Evolutionary conservation across 1,140 invertebrate genomes (phyloP).

Genomic region (Anastatus disparis): DNA sequence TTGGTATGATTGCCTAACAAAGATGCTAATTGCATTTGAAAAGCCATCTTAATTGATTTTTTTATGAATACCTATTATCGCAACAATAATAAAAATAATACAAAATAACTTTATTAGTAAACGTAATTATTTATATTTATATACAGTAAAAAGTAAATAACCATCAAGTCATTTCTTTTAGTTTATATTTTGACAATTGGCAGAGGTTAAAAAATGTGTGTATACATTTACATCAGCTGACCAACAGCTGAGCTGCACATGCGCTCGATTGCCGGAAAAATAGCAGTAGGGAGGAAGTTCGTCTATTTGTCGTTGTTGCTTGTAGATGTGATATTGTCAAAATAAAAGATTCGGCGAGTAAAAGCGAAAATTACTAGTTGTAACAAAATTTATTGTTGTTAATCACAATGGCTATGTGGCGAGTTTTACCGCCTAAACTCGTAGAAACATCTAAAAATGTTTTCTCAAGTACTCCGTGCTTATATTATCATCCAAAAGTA

Average conservation of each 20-base stretch:
- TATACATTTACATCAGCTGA: background rate
- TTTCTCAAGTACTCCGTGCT: constrained; percentile 56
- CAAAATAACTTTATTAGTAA: too few species aligned
- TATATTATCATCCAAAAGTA: constrained; percentile 66
- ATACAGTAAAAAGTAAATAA: too few species aligned
- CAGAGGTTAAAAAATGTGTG: background rate
- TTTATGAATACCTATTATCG: too few species aligned
- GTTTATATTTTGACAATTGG: too few species aligned
- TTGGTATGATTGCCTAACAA: constrained; percentile 56
- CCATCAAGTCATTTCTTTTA: too few species aligned
- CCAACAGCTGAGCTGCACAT: background rate
- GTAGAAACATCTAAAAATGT: constrained; percentile 51
- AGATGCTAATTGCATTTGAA: constrained; percentile 51
- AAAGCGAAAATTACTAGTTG: background rate
- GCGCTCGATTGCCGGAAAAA: background rate
- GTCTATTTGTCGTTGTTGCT: too few species aligned
- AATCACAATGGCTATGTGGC: constrained; percentile 57
- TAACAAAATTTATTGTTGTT: constrained; percentile 23
- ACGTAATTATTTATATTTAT: too few species aligned
- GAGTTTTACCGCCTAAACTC: constrained; percentile 53
- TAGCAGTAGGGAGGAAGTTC: too few species aligned
- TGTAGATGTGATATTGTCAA: too few species aligned
- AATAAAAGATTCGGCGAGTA: too few species aligned
- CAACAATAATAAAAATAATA: too few species aligned
- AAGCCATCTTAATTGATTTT: too few species aligned